A percentile compares a stretch with the other conserved stretches of the same genome.
Conservation (phyloP, 2,888 invertebrate species). For the Caenorhabditis japonica region DNA sequence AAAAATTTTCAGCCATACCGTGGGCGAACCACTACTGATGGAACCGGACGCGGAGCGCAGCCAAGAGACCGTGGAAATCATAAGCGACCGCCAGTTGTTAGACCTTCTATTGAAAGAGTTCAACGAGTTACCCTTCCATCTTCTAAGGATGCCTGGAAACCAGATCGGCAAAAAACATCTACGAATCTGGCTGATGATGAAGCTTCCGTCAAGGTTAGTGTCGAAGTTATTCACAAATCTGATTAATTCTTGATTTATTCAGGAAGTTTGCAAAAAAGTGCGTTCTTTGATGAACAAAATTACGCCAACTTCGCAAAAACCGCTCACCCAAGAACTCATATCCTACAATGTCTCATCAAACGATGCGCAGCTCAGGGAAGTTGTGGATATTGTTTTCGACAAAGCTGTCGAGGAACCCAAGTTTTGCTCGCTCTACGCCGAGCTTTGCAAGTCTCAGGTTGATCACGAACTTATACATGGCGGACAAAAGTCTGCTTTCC, state of each 20-base stretch:
- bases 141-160: slow-evolving; percentile 68
- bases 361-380: slow-evolving; percentile 42
- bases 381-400: slow-evolving; percentile 66
- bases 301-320: slow-evolving; percentile 66
- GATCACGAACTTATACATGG: slow-evolving; percentile 40
- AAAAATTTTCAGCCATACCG: slow-evolving; percentile 32
- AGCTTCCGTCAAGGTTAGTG: slow-evolving; percentile 32
- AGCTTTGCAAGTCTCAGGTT: slow-evolving; percentile 56
- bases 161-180: slow-evolving; percentile 49
- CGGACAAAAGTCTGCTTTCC: slow-evolving; percentile 51
- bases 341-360: slow-evolving; percentile 53
- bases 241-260: neutral
- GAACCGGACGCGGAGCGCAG: slow-evolving; percentile 44
- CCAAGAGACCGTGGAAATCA: slow-evolving; percentile 33
- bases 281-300: slow-evolving; percentile 72
- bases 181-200: slow-evolving; percentile 41
- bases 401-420: slow-evolving; percentile 70
- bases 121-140: slow-evolving; percentile 45
- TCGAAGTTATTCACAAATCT: neutral
- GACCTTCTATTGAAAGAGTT: slow-evolving; percentile 50
- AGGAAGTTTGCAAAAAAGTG: slow-evolving; percentile 62
- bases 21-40: slow-evolving; percentile 50
- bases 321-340: slow-evolving; percentile 63
- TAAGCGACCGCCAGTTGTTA: slow-evolving; percentile 42
- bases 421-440: slow-evolving; percentile 65